Evolutionary conservation across 2,113 vertebrate genomes (phyloP).

Genomic region (Limanda limanda): DNA sequence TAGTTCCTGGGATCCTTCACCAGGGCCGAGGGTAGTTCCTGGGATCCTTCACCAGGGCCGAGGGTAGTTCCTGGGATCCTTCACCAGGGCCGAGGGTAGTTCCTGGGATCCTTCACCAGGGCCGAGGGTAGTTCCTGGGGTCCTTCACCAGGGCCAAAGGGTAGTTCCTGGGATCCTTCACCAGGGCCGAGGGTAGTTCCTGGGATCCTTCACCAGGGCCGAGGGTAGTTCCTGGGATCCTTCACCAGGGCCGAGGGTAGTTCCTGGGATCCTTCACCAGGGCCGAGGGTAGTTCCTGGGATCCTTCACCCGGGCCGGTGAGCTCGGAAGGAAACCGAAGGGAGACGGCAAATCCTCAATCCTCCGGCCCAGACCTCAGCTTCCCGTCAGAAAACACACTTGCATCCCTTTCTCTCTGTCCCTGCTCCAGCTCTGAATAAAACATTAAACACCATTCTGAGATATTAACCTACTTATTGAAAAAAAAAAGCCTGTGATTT

Average conservation of each 20-base stretch:
- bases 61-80: slow-evolving; percentile 55
- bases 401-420: slow-evolving; percentile 68
- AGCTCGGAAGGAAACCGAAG: slow-evolving; percentile 45
- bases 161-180: no score
- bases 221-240: slow-evolving; percentile 53
- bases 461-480: slow-evolving; percentile 87
- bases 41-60: no score
- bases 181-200: slow-evolving; percentile 53
- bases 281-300: slow-evolving; percentile 46
- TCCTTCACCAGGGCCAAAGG: slow-evolving; percentile 57
- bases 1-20: slow-evolving; percentile 52
- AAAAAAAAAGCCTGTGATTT: slow-evolving; percentile 76
- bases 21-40: no score
- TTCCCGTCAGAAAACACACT: slow-evolving; percentile 67
- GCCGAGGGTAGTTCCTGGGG: slow-evolving; percentile 53
- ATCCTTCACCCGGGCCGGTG: slow-evolving; percentile 51
- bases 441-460: slow-evolving; percentile 82
- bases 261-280: slow-evolving; percentile 53
- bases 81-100: slow-evolving; percentile 55
- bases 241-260: slow-evolving; percentile 57
- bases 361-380: slow-evolving; percentile 62
- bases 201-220: slow-evolving; percentile 50
- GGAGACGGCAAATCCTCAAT: slow-evolving; percentile 64
- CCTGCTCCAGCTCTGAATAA: slow-evolving; percentile 77
- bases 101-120: slow-evolving; percentile 53